Conservation (phyloP, 2,113 vertebrate genomes). For the Corynorhinus townsendii region DNA sequence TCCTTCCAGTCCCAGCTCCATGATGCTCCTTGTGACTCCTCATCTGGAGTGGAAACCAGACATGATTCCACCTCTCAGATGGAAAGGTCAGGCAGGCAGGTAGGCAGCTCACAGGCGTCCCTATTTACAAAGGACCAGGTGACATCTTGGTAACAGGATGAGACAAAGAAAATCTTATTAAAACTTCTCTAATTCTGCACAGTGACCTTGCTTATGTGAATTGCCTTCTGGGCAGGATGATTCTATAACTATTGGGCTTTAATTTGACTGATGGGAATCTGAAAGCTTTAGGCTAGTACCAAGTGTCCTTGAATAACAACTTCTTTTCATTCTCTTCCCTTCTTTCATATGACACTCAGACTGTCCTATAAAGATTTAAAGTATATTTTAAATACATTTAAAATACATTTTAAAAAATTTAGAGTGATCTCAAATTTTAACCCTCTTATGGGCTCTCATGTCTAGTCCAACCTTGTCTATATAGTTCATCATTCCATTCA, state of each 20-base stretch:
- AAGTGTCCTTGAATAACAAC: not conserved
- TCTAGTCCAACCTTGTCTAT: not conserved
- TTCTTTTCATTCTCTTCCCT: not conserved
- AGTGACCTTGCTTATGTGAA: not conserved
- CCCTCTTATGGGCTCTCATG: not conserved
- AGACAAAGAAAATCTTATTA: not conserved
- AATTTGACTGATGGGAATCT: not conserved
- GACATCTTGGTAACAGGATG: not conserved
- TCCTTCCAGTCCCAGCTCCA: not conserved
- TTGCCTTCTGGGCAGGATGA: not conserved
- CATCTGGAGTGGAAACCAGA: not conserved
- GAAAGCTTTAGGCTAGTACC: not conserved
- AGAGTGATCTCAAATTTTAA: not conserved
- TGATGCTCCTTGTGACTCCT: not conserved
- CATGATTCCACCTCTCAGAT: not conserved
- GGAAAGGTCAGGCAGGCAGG: not conserved
- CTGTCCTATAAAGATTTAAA: not conserved
- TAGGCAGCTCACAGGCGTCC: not conserved
- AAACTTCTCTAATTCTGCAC: not conserved
- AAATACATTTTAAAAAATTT: not conserved
- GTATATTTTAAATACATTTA: not conserved
- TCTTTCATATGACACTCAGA: not conserved
- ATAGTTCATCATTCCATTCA: not conserved
- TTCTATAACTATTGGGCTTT: not conserved
- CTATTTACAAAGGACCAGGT: not conserved